These are phyloP conservation scores for Nasonia oneida DNA, from an alignment of 2,888 invertebrate species.

Conservation along the genomic window DNA sequence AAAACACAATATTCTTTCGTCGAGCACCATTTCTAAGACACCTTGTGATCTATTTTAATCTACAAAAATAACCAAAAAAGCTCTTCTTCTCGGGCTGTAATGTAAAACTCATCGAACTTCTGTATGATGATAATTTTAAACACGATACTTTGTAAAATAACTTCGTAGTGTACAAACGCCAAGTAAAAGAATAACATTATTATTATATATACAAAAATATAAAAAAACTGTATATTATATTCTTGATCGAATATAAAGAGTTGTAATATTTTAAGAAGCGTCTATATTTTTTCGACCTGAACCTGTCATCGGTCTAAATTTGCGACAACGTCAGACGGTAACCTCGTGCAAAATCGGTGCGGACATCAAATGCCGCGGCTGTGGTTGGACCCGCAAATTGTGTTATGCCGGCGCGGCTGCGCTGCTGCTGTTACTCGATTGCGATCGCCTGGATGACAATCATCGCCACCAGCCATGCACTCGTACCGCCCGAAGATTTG, in stretches of 20 bases:
- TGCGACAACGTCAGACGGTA: background rate
- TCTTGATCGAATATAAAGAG: conserved; percentile 72
- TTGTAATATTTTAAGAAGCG: conserved; percentile 71
- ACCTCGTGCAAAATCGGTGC: background rate
- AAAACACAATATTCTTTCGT: conserved; percentile 49
- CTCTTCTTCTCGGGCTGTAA: conserved; percentile 16
- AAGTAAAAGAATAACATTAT: conserved; percentile 61
- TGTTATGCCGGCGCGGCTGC: conserved; percentile 43
- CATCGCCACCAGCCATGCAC: background rate
- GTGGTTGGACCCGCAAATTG: background rate
- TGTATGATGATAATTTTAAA: conserved; percentile 65
- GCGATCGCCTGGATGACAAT: conserved; percentile 46
- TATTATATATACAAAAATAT: conserved; percentile 52
- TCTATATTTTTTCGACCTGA: conserved; percentile 62
- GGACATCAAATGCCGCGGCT: conserved; percentile 25
- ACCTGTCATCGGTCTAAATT: background rate
- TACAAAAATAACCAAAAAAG: conserved; percentile 45
- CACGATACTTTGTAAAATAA: conserved; percentile 61
- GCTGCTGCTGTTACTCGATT: conserved; percentile 22
- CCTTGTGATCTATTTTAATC: conserved; percentile 52
- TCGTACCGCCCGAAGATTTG: background rate
- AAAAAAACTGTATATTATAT: conserved; percentile 68
- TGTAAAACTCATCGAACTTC: conserved; percentile 62
- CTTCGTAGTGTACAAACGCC: conserved; percentile 68
- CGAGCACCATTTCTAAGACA: conserved; percentile 38